Evolutionary conservation across 2,888 invertebrate genomes (phyloP), one percentile per base, ranked within the genome.

Genomic region (Pollenia amentaria): DNA sequence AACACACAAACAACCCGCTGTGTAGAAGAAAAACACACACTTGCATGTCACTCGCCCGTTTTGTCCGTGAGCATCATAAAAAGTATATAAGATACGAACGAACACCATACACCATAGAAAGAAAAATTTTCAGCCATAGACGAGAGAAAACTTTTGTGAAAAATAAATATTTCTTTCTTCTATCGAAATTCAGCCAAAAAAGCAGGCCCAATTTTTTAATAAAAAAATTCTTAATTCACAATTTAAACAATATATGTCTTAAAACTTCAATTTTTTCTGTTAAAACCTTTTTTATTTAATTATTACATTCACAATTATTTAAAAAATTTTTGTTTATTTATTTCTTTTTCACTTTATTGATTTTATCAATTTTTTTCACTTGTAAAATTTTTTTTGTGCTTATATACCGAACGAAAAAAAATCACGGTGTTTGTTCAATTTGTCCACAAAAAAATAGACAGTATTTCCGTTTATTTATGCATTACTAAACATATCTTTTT

Each of bases 121-220:
- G 67, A 86, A 80, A 83, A 77, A 40, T 62, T 84, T 87, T 87
- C 72, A 77, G 76, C 72, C 75, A 78, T 75, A 83, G 57, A 86
- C 75, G 65, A 84, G 86, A 88, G 85, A 88, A 88, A 89, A 87
- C 85, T 73, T 82, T 82, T 48, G 75, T 76, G 53, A 77, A 86
- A 87, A 85, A 60, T 29, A 55, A 73, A 46, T 65, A 76, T 80
- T 67, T 75, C 81, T 84, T 87, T 87, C 87, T 85, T 87, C 87
- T 84, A 87, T 83, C 75, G 76, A 87, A 88, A 88, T 88, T 88
- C 72, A 78, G 70, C 48, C 64, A 82, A 29, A 29, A 29, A 29
- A 78, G 55, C 42, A 57, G 62, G 44, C 57, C 40, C 48, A 78
- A 69, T 53, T 70, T 46, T 48, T 57, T 67, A 57, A 64, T 79